Conservation (phyloP, 2,888 invertebrate species). For the Hymenopus coronatus region DNA sequence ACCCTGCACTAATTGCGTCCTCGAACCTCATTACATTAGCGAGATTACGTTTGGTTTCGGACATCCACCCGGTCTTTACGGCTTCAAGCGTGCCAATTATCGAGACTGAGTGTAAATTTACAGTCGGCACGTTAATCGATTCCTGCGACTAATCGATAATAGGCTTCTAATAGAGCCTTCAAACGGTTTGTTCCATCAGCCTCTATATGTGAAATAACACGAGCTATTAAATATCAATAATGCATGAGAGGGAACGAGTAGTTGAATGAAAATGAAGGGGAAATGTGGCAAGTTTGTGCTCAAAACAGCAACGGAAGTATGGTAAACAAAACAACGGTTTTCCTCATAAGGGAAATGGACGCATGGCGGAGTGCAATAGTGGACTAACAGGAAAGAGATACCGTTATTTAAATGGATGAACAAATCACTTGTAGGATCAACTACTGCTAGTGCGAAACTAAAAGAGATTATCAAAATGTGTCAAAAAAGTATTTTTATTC, state of each 20-base stretch:
- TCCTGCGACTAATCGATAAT: conserved; percentile 13
- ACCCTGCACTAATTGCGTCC: conserved; percentile 2
- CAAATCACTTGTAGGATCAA: neutral
- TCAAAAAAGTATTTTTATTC: too few species aligned
- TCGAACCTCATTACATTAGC: conserved; percentile 9
- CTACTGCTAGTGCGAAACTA: too few species aligned
- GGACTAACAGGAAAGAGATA: neutral
- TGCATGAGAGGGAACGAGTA: neutral
- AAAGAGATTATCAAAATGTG: too few species aligned
- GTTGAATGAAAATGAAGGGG: neutral
- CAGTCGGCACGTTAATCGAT: conserved; percentile 20
- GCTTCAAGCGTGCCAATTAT: conserved; percentile 4
- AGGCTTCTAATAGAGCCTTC: neutral
- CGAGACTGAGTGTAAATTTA: conserved; percentile 12
- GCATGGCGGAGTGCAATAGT: neutral
- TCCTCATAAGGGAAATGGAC: neutral
- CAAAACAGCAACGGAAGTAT: neutral
- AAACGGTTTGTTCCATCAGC: neutral
- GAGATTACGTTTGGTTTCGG: conserved; percentile 10
- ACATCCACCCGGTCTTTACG: neutral
- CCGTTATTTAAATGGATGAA: neutral
- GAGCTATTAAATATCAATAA: neutral
- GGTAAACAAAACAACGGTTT: neutral
- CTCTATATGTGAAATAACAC: neutral
- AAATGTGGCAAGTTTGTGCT: neutral